Evolutionary conservation across 2,113 vertebrate species (phyloP).

Genomic region (Butastur rufipennis): DNA sequence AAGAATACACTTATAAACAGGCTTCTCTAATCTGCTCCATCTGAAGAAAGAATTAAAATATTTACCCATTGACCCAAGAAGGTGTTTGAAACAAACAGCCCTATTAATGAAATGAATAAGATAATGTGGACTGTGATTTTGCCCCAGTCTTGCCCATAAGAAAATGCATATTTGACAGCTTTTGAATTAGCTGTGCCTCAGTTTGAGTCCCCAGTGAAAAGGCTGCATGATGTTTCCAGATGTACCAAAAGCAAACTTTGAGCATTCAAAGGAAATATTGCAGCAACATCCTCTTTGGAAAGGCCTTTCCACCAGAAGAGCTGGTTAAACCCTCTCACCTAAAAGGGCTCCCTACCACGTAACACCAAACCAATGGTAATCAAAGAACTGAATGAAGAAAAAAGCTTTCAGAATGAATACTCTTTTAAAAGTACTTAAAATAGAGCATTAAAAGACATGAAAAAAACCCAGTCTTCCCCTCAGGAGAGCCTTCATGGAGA

Average conservation of each 20-base stretch:
- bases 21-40: background rate
- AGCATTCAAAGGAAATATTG: background rate
- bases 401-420: background rate
- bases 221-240: background rate
- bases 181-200: background rate
- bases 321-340: background rate
- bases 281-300: background rate
- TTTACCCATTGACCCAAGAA: background rate
- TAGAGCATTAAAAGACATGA: background rate
- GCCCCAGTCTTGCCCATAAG: background rate
- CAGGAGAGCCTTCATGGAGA: background rate
- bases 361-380: background rate
- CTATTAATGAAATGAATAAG: background rate
- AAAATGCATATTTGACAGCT: background rate
- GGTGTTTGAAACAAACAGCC: background rate
- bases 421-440: background rate
- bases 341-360: background rate
- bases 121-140: background rate
- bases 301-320: background rate
- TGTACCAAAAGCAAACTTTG: background rate
- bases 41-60: slow-evolving; percentile 12
- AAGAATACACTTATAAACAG: background rate
- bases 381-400: background rate
- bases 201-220: background rate
- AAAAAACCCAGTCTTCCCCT: background rate